Base-by-base conservation (phyloP, 2,113 vertebrate species). In the Tyrannus savana region DNA sequence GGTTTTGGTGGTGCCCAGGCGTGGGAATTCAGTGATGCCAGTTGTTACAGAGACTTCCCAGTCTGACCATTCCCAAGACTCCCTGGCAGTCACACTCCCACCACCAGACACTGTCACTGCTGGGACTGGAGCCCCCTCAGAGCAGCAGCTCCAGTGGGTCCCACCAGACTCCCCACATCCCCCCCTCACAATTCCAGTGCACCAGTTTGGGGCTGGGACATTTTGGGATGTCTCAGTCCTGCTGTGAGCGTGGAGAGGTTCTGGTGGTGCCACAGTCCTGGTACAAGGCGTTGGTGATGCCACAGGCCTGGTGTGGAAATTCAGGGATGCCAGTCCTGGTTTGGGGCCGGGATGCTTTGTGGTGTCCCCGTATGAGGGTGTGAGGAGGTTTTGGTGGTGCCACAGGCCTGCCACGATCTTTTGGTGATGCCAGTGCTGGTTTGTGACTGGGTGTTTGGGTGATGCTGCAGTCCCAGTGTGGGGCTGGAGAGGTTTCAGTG, bases 381-480 rank as follows among this genome's bases (percentile, higher is more conserved):
- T 37, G 37, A 39, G 11, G 19, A 2, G 80, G 4, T 55, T 63
- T 62, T 21, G 4, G 4, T 35, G 49, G 27, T 64, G 25, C 9
- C 4, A 3, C 3, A 1, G 16, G 39, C 27, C 5, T 56, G 19
- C 25, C 10, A 0, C 5, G 28, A 42, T 37, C 7, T 42, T 64
- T 35, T 41, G 8, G 4, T n/a, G 21, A 27, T 59, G n/a, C 30
- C 44, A 14, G 23, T 41, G 19, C 21, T 35, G 24, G 6, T 52
- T 30, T 81, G 68, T 64, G 27, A 2, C 47, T 41, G 66, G 28
- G 8, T 15, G 12, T 24, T 66, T 50, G 4, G 9, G 8, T 12
- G 25, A 10, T 28, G 46, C 30, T 46, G 12, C 53, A 35, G 14
- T 19, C 8, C 2, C 33, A 2, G 0, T 39, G 41, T 16, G 14